phyloP scores from a whole-genome alignment of 2,113 vertebrate species.

The Leptosomus discolor region DNA sequence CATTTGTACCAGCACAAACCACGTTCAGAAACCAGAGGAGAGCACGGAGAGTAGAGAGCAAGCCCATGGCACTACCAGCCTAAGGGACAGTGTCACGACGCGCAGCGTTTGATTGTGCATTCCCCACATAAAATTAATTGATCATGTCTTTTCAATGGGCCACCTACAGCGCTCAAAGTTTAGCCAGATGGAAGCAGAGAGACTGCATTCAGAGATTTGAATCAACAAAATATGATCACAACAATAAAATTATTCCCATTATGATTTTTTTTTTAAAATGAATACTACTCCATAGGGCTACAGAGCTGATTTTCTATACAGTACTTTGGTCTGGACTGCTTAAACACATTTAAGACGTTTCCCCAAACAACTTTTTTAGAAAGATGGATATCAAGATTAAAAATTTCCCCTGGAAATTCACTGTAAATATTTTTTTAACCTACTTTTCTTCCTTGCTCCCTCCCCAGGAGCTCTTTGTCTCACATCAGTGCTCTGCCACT shows the following conservation, averaged over 20 bases:
- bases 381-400: neutral
- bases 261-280: neutral
- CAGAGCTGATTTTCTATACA: neutral
- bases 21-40: fast-evolving
- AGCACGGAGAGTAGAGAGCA: neutral
- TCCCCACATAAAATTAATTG: neutral
- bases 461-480: slow-evolving; percentile 37
- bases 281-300: neutral
- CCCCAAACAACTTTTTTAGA: neutral
- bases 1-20: neutral
- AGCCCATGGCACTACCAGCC: neutral
- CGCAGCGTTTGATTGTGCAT: fast-evolving
- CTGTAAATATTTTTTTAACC: slow-evolving; percentile 41
- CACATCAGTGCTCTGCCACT: slow-evolving; percentile 28
- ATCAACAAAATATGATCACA: neutral
- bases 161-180: neutral
- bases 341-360: neutral
- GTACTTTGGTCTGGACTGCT: neutral
- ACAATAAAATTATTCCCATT: neutral
- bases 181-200: neutral
- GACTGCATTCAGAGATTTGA: neutral
- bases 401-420: neutral
- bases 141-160: neutral
- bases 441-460: neutral
- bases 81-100: fast-evolving